A percentile compares a stretch with the other conserved stretches of the same genome.
phyloP scores from a whole-genome alignment of 2,797 vertebrate genomes.

The Lithobates sylvaticus region DNA sequence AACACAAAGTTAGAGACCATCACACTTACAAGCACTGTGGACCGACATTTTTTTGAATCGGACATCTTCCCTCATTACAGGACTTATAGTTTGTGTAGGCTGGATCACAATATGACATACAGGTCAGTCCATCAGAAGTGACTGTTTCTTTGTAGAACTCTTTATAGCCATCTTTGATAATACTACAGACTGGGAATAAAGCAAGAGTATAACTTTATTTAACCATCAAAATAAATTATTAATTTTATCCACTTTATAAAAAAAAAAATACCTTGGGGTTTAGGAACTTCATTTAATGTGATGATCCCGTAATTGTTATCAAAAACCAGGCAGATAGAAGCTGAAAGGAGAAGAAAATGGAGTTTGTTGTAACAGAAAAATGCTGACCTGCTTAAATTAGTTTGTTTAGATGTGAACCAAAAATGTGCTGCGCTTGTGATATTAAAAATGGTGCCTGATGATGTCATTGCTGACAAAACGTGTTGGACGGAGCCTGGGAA shows the following conservation, averaged over 20 bases:
- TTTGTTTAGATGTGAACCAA: too few species aligned
- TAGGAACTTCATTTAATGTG: background rate
- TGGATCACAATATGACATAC: slow-evolving; percentile 10
- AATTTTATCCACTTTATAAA: too few species aligned
- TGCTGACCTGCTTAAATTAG: too few species aligned
- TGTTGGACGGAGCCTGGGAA: too few species aligned
- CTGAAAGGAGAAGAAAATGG: too few species aligned
- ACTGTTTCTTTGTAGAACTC: background rate
- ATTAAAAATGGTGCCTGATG: too few species aligned
- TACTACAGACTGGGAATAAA: background rate
- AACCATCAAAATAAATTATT: background rate
- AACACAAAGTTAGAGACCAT: too few species aligned
- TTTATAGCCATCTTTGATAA: too few species aligned
- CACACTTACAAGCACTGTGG: slow-evolving; percentile 13
- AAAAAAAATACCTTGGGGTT: background rate
- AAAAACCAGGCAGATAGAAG: background rate
- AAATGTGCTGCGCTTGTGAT: too few species aligned
- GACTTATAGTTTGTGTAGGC: background rate
- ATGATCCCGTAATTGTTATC: background rate
- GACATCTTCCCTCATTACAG: slow-evolving; percentile 13
- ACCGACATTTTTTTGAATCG: background rate
- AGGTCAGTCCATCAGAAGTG: slow-evolving; percentile 9
- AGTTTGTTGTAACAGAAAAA: too few species aligned
- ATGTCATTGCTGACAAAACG: too few species aligned
- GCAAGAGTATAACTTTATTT: background rate